These are phyloP conservation scores for Tapirus indicus DNA, from an alignment of 2,797 vertebrate genomes.

Conservation along the genomic window DNA sequence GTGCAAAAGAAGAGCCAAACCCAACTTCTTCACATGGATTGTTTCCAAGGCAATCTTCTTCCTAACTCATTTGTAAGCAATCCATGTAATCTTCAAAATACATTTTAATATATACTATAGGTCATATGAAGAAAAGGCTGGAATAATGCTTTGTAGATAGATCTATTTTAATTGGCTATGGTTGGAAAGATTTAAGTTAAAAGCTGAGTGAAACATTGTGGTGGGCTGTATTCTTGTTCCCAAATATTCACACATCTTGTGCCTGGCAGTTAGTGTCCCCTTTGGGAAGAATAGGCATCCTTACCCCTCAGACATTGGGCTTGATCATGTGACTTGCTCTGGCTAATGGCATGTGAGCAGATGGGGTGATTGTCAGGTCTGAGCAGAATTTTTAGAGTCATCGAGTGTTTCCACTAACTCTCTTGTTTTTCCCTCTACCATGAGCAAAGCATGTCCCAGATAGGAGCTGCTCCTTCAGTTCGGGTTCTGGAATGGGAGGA, in stretches of 20 bases:
- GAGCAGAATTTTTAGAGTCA: neutral
- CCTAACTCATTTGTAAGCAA: neutral
- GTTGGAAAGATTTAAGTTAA: conserved; percentile 3
- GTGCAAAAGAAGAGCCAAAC: neutral
- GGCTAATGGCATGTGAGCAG: neutral
- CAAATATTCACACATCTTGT: neutral
- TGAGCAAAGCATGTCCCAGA: neutral
- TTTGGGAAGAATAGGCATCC: neutral
- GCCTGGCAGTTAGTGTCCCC: neutral
- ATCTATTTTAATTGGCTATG: neutral
- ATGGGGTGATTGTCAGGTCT: neutral
- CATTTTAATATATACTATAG: neutral
- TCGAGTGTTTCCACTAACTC: neutral
- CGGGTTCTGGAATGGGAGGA: neutral
- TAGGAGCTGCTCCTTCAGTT: neutral
- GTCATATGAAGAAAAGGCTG: neutral
- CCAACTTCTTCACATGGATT: neutral
- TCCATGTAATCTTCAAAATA: conserved; percentile 42
- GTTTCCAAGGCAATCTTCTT: neutral
- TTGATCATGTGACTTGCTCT: neutral
- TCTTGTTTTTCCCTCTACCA: neutral
- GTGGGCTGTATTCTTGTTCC: neutral
- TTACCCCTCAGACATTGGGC: neutral
- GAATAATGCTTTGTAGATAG: neutral
- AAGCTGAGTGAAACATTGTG: neutral